Percentiles rank a stretch among this genome's conserved stretches.
Evolutionary conservation across 30 jellyfish, hydroid and myxozoan genomes (phyloP).

Genomic region (Cassiopea andromeda): DNA sequence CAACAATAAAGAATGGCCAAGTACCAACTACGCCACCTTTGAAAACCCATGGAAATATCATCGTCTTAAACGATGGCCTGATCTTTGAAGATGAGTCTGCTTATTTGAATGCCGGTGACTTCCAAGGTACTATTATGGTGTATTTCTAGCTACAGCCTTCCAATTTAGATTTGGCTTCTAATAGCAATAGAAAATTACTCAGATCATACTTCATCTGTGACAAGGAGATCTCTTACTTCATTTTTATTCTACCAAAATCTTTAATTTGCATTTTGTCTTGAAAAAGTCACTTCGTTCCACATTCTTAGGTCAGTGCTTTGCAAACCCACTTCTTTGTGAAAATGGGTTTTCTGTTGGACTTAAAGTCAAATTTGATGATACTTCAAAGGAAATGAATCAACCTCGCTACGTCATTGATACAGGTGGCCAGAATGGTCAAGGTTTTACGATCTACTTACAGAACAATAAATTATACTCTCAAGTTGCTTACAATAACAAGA

Average conservation of each 20-base stretch:
- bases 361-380: conserved; percentile 82
- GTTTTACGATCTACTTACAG: conserved; percentile 88
- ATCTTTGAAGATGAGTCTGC: conserved; percentile 81
- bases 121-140: conserved; percentile 70
- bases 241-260: too few species aligned
- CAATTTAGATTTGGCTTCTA: too few species aligned
- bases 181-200: too few species aligned
- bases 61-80: conserved; percentile 60
- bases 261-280: neutral
- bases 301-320: conserved; percentile 83
- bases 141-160: too few species aligned
- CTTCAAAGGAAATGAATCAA: conserved; percentile 46
- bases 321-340: conserved; percentile 92
- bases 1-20: conserved; percentile 78
- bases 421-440: conserved; percentile 99
- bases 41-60: conserved; percentile 70
- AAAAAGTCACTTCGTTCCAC: neutral
- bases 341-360: conserved; percentile 92
- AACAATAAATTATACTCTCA: conserved; percentile 78
- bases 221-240: too few species aligned
- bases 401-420: conserved; percentile 92
- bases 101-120: conserved; percentile 91
- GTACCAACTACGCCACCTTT: conserved; percentile 89
- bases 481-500: conserved; percentile 86
- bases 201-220: too few species aligned